These are phyloP conservation scores for Chrysocyon brachyurus DNA, from an alignment of 2,797 vertebrate species.

Conservation along the genomic window DNA sequence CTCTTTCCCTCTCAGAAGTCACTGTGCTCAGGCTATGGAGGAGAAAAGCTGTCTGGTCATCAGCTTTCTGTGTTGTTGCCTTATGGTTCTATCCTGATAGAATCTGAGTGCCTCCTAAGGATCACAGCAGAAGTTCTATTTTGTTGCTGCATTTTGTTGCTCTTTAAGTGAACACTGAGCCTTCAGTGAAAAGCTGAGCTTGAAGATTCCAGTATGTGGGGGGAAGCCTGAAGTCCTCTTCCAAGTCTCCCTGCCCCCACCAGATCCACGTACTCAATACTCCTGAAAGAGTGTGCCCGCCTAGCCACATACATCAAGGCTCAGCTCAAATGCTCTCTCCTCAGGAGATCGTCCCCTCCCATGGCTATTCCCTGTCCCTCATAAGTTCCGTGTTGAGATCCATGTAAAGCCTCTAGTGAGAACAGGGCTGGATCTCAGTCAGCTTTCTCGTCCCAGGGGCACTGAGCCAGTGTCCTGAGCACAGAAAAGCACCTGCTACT, in stretches of 20 bases:
- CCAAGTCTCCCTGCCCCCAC: background rate
- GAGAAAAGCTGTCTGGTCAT: background rate
- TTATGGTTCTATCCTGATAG: background rate
- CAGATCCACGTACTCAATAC: background rate
- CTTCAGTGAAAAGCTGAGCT: conserved; percentile 15
- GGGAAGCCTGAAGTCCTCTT: background rate
- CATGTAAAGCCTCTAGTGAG: background rate
- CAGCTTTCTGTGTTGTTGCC: background rate
- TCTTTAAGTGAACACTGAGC: background rate
- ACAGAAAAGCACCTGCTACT: background rate
- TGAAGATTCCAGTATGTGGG: background rate
- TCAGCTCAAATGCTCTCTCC: background rate
- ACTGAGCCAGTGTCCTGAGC: background rate
- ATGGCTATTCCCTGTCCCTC: background rate
- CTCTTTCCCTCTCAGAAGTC: background rate
- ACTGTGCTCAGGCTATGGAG: background rate
- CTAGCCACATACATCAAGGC: background rate
- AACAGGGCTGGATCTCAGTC: background rate
- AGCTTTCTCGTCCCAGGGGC: background rate
- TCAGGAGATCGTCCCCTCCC: background rate
- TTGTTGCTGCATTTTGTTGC: background rate
- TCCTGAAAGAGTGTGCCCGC: background rate
- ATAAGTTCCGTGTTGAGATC: background rate
- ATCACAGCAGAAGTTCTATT: background rate
- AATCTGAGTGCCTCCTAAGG: background rate